Conservation (phyloP, 2,113 vertebrate species). For the Phyllostomus discolor region DNA sequence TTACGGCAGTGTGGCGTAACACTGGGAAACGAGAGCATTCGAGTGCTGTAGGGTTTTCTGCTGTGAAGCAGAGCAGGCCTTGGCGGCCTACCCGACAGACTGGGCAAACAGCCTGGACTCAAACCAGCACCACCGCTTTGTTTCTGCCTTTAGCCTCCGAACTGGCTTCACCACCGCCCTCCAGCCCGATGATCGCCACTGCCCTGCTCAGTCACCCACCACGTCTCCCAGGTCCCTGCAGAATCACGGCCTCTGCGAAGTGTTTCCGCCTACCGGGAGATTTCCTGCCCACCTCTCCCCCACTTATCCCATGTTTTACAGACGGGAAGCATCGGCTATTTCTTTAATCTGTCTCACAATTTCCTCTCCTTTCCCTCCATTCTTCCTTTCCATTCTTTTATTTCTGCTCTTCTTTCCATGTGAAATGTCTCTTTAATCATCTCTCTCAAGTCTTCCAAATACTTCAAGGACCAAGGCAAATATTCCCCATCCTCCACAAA, state of each 20-base stretch:
- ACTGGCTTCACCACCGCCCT: neutral
- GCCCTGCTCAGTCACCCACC: neutral
- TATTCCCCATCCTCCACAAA: neutral
- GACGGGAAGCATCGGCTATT: neutral
- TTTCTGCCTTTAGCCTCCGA: neutral
- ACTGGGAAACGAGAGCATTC: neutral
- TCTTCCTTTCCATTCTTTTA: neutral
- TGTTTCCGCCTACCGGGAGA: neutral
- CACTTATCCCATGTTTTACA: neutral
- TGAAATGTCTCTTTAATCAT: neutral
- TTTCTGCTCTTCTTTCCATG: neutral
- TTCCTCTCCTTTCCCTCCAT: neutral
- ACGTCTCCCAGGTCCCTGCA: neutral
- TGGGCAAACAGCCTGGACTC: neutral
- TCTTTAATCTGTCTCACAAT: neutral
- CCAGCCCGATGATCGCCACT: neutral
- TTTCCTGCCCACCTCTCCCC: neutral
- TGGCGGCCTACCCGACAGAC: neutral
- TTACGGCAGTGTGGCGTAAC: neutral
- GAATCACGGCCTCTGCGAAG: neutral
- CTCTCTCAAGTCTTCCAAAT: neutral
- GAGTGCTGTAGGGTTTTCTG: neutral
- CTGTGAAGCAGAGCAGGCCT: neutral
- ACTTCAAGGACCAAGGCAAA: neutral
- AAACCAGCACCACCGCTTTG: neutral